A percentile compares a stretch with the other conserved stretches of the same genome.
These are phyloP conservation scores for Bradypodion pumilum DNA, from an alignment of 2,797 vertebrate genomes.

Conservation along the genomic window DNA sequence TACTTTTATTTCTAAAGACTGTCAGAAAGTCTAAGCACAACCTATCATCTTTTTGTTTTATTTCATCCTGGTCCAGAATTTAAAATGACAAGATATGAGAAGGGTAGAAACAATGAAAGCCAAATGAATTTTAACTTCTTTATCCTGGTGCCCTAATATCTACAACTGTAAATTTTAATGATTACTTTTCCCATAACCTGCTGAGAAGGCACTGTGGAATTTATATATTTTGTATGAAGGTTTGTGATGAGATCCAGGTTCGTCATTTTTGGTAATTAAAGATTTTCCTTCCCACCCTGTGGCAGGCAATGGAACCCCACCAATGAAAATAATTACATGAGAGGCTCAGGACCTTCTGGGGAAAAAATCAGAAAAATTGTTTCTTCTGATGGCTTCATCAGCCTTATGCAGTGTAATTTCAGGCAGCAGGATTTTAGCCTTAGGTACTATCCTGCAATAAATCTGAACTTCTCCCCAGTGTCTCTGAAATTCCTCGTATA, in stretches of 20 bases:
- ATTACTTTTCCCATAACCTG: not conserved
- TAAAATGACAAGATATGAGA: rapidly evolving
- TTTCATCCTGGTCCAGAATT: conserved; percentile 9
- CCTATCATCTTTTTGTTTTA: conserved; percentile 27
- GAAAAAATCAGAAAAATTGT: too few relatives aligned
- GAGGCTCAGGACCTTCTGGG: too few relatives aligned
- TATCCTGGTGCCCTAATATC: not conserved
- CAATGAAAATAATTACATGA: too few relatives aligned
- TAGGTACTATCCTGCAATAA: not conserved
- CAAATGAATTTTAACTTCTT: not conserved
- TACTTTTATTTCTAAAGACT: not conserved
- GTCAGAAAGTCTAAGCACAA: not conserved
- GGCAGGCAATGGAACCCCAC: too few relatives aligned
- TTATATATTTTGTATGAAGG: not conserved
- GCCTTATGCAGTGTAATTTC: too few relatives aligned
- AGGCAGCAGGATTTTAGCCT: too few relatives aligned
- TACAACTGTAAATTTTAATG: not conserved
- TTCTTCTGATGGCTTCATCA: too few relatives aligned
- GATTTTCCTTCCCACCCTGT: too few relatives aligned
- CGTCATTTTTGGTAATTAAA: too few relatives aligned
- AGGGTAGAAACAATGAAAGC: not conserved
- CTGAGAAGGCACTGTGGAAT: not conserved
- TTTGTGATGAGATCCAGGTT: not conserved
- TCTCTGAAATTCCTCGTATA: too few relatives aligned
- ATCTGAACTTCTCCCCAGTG: too few relatives aligned